phyloP scores from a whole-genome alignment of 2,113 vertebrate species.

The Romanogobio albipinnatus region DNA sequence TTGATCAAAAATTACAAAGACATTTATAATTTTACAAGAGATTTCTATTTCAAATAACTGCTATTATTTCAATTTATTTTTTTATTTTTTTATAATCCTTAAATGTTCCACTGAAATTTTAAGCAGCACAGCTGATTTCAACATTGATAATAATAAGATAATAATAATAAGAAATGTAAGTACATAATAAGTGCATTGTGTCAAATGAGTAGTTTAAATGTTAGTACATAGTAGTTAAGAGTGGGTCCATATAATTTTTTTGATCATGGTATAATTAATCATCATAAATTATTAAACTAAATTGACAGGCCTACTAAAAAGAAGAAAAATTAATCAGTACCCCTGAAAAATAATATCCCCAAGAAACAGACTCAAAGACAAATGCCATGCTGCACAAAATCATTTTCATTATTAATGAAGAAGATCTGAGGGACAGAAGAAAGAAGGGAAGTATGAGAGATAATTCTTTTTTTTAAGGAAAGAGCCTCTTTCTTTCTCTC shows the following conservation, averaged over 20 bases:
- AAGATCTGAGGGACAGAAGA: constrained; percentile 30
- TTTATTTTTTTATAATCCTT: too few relatives aligned
- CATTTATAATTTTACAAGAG: background rate
- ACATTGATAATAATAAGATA: too few relatives aligned
- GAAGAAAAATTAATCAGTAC: background rate
- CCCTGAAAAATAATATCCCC: background rate
- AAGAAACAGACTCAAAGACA: constrained; percentile 25
- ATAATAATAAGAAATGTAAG: too few relatives aligned
- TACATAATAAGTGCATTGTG: too few relatives aligned
- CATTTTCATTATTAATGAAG: constrained; percentile 43
- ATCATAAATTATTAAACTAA: background rate
- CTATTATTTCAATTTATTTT: too few relatives aligned
- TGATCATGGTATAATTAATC: constrained; percentile 2
- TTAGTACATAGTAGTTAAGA: too few relatives aligned
- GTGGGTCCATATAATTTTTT: background rate
- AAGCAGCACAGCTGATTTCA: background rate
- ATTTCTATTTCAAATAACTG: background rate
- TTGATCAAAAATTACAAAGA: background rate
- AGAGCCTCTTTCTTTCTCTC: constrained; percentile 38
- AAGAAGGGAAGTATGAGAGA: constrained; percentile 16
- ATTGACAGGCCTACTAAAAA: background rate
- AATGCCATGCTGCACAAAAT: constrained; percentile 36
- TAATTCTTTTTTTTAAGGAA: background rate
- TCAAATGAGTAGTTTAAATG: too few relatives aligned
- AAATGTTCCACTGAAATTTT: background rate